Percentiles rank a stretch among this genome's conserved stretches.
phyloP scores from a whole-genome alignment of 1,140 invertebrate genomes.

The Daktulosphaira vitifoliae region DNA sequence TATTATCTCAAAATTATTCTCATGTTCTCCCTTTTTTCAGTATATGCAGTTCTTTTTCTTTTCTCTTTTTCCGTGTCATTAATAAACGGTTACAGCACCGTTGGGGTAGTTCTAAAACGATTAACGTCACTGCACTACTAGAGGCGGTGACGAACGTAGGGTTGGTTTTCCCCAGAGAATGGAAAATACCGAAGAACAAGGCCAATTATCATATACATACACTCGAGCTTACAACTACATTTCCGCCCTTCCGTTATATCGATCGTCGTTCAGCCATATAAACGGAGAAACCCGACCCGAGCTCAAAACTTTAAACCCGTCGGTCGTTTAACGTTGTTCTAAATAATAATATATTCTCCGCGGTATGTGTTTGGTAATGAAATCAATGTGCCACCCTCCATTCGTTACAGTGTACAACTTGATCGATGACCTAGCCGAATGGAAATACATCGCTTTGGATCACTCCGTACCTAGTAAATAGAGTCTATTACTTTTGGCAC shows the following conservation, averaged over 20 bases:
- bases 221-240: too few relatives aligned
- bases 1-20: too few relatives aligned
- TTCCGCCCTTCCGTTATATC: conserved; percentile 4
- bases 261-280: neutral
- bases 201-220: conserved; percentile 4
- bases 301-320: neutral
- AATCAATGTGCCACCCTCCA: neutral
- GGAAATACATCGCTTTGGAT: too few relatives aligned
- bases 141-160: neutral
- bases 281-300: conserved; percentile 15
- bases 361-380: neutral
- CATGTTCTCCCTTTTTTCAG: too few relatives aligned
- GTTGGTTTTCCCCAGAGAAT: conserved; percentile 16
- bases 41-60: neutral
- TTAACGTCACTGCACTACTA: conserved; percentile 1
- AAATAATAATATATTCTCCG: too few relatives aligned
- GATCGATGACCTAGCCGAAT: too few relatives aligned
- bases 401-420: too few relatives aligned
- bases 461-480: too few relatives aligned
- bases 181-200: neutral
- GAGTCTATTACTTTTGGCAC: too few relatives aligned
- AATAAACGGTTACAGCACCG: neutral
- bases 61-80: neutral
- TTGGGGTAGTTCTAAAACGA: conserved; percentile 25
- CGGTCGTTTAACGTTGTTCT: neutral